phyloP scores from a whole-genome alignment of 1,140 invertebrate species.

The Drosophila elegans region DNA sequence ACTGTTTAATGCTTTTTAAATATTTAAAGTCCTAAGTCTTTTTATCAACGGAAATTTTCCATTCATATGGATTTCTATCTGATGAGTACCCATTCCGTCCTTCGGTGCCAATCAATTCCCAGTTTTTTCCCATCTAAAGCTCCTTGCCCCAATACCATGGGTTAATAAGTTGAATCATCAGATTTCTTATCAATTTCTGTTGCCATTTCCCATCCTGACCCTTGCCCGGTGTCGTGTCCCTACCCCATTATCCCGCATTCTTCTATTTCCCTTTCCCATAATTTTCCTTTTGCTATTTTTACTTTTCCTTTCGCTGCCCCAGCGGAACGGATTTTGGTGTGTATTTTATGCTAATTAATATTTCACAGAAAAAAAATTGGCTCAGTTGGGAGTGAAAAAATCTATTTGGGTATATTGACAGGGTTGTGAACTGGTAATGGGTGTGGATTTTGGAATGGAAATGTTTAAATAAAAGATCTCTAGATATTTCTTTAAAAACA shows the following conservation, averaged over 20 bases:
- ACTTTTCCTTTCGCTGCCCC: constrained; percentile 27
- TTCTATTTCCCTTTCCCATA: constrained; percentile 27
- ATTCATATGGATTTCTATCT: constrained; percentile 13
- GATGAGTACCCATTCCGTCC: constrained; percentile 2
- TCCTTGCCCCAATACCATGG: constrained; percentile 1
- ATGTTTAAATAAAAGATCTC: constrained; percentile 1
- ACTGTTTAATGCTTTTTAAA: background rate
- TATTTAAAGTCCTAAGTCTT: background rate
- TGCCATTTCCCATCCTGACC: constrained; percentile 38
- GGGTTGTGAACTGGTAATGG: background rate
- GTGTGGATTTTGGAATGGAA: background rate
- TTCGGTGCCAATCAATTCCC: constrained; percentile 21
- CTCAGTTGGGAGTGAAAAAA: background rate
- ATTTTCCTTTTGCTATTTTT: constrained; percentile 41
- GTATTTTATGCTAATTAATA: constrained; percentile 66
- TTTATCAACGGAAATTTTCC: constrained; percentile 3
- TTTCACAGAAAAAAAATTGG: constrained; percentile 18
- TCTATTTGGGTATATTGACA: background rate
- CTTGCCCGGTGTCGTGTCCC: constrained; percentile 28
- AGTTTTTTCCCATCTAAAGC: background rate
- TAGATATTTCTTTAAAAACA: too few relatives aligned
- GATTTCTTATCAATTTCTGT: constrained; percentile 52
- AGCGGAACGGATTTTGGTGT: constrained; percentile 39
- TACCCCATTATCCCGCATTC: constrained; percentile 37
- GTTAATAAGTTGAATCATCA: constrained; percentile 41